phyloP scores from a whole-genome alignment of 2,113 vertebrate genomes.

The Solea senegalensis region DNA sequence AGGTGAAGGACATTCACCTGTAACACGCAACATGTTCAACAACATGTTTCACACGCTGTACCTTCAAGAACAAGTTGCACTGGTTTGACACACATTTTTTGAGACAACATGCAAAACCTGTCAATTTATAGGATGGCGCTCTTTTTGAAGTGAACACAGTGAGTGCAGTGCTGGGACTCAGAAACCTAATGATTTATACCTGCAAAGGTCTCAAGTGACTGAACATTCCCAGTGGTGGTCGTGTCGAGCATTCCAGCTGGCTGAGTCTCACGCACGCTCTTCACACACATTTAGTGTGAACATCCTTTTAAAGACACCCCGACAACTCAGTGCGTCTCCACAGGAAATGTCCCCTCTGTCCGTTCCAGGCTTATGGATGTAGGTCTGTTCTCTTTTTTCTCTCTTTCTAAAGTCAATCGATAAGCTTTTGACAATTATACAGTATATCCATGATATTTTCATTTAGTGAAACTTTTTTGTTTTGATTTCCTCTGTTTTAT shows the following conservation, averaged over 20 bases:
- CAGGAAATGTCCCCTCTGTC: slow-evolving; percentile 44
- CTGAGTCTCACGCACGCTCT: not conserved
- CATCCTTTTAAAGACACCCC: not conserved
- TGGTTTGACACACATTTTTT: no score
- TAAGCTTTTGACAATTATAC: slow-evolving; percentile 72
- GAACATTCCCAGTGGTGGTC: slow-evolving; percentile 61
- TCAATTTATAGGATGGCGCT: not conserved
- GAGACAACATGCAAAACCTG: not conserved
- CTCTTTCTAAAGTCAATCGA: slow-evolving; percentile 62
- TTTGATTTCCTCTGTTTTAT: slow-evolving; percentile 18
- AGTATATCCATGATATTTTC: slow-evolving; percentile 59
- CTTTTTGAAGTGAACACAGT: not conserved
- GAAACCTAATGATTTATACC: slow-evolving; percentile 11
- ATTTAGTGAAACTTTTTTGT: slow-evolving; percentile 44
- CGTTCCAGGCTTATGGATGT: slow-evolving; percentile 61
- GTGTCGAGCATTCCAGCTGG: slow-evolving; percentile 51
- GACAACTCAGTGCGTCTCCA: slow-evolving; percentile 19
- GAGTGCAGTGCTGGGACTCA: not conserved
- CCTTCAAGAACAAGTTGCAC: no score
- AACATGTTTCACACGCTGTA: not conserved
- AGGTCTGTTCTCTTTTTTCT: slow-evolving; percentile 43
- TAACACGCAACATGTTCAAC: no score
- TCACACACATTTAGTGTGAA: not conserved
- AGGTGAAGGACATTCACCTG: no score
- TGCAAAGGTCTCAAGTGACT: slow-evolving; percentile 36